Evolutionary conservation across 2,888 invertebrate species (phyloP).

Genomic region (Sphecodes monilicornis): DNA sequence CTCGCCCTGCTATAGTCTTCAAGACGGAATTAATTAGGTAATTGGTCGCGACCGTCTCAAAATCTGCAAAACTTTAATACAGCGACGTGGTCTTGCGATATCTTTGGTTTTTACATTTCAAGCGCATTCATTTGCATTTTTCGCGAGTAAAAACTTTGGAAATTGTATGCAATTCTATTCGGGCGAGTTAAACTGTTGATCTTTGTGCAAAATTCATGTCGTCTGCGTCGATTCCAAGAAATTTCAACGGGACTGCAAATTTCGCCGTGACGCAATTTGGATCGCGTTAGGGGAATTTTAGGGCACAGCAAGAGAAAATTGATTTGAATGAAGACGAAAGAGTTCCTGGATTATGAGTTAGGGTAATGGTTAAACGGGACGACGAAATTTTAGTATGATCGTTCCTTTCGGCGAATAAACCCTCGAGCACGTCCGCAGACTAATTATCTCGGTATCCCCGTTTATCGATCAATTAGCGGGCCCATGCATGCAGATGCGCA

Average conservation of each 20-base stretch:
- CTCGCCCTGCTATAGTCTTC: not conserved
- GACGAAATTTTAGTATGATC: not conserved
- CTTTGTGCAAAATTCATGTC: too few species aligned
- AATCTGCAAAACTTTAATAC: not conserved
- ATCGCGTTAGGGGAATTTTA: too few species aligned
- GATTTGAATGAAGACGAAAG: too few species aligned
- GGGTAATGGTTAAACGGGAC: not conserved
- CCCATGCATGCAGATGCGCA: slow-evolving; percentile 71
- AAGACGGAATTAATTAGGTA: not conserved
- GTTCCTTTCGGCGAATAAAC: not conserved
- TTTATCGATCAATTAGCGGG: slow-evolving; percentile 68
- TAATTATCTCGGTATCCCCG: slow-evolving; percentile 51
- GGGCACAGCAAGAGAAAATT: too few species aligned
- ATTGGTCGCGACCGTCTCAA: not conserved
- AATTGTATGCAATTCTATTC: too few species aligned
- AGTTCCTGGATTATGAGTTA: too few species aligned
- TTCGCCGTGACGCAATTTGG: too few species aligned
- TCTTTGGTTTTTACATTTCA: not conserved
- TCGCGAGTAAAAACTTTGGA: too few species aligned
- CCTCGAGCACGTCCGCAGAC: not conserved
- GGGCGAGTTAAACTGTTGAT: too few species aligned
- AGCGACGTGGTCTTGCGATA: not conserved
- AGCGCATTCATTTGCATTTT: not conserved
- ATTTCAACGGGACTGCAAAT: too few species aligned
- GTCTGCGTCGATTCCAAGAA: too few species aligned